Conservation (phyloP, 2,888 invertebrate species). For the Oligia strigilis region DNA sequence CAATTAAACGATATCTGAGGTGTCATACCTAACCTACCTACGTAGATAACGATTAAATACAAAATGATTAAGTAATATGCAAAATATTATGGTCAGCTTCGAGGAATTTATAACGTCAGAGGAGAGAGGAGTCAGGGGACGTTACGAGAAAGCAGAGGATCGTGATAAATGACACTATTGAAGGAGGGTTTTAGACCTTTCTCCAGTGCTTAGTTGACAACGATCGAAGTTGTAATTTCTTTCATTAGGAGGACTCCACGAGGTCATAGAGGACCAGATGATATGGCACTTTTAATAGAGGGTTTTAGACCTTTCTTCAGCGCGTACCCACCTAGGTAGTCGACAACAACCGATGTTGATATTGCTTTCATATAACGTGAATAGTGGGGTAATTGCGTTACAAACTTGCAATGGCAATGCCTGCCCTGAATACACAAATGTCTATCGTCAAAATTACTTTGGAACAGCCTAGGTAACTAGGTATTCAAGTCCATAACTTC, state of each 20-base stretch:
- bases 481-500: background rate
- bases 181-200: background rate
- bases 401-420: background rate
- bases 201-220: background rate
- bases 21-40: conserved; percentile 8
- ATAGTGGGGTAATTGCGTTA: background rate
- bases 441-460: background rate
- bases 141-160: background rate
- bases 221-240: background rate
- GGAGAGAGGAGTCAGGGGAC: background rate
- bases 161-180: background rate
- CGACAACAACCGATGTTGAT: background rate
- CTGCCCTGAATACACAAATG: background rate
- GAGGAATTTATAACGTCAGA: conserved; percentile 5
- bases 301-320: background rate
- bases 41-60: conserved; percentile 24
- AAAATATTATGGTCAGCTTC: conserved; percentile 13
- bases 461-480: background rate
- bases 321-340: background rate
- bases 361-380: background rate
- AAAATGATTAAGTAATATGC: conserved; percentile 32
- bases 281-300: background rate
- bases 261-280: background rate
- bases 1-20: conserved; percentile 22
- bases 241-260: background rate